A percentile compares a stretch with the other conserved stretches of the same genome.
These are phyloP conservation scores for Lucilia cuprina DNA, from an alignment of 1,140 invertebrate species.

Conservation along the genomic window DNA sequence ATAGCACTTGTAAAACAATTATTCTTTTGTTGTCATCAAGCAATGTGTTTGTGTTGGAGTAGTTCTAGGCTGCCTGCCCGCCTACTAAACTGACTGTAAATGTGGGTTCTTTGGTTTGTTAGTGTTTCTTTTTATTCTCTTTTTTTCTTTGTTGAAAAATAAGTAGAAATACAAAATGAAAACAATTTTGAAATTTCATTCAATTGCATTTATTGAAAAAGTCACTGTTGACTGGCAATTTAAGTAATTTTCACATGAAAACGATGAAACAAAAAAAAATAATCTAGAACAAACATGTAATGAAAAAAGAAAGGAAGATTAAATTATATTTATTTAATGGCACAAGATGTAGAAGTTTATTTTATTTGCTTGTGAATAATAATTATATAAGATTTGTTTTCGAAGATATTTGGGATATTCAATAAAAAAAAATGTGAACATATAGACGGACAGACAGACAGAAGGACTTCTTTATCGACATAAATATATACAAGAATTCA, in stretches of 20 bases:
- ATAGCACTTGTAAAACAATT: slow-evolving; percentile 11
- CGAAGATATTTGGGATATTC: too few relatives aligned
- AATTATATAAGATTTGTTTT: too few relatives aligned
- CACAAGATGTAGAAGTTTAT: too few relatives aligned
- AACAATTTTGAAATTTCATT: background rate
- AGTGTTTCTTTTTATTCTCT: background rate
- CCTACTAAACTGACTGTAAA: background rate
- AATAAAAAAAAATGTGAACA: too few relatives aligned
- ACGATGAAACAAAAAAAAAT: too few relatives aligned
- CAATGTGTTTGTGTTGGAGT: background rate
- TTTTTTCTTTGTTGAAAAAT: background rate
- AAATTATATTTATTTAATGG: too few relatives aligned
- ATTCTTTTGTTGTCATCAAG: slow-evolving; percentile 7
- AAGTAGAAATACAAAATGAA: background rate
- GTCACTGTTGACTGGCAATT: background rate
- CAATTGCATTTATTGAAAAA: background rate
- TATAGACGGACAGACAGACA: too few relatives aligned
- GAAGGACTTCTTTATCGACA: too few relatives aligned
- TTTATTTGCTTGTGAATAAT: too few relatives aligned
- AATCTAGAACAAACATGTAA: too few relatives aligned
- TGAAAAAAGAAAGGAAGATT: too few relatives aligned
- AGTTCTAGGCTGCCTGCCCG: background rate
- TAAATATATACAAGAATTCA: too few relatives aligned
- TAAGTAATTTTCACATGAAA: background rate
- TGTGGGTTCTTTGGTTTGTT: background rate